Conservation (phyloP, 2,113 vertebrate genomes). For the Danionella cerebrum region DNA sequence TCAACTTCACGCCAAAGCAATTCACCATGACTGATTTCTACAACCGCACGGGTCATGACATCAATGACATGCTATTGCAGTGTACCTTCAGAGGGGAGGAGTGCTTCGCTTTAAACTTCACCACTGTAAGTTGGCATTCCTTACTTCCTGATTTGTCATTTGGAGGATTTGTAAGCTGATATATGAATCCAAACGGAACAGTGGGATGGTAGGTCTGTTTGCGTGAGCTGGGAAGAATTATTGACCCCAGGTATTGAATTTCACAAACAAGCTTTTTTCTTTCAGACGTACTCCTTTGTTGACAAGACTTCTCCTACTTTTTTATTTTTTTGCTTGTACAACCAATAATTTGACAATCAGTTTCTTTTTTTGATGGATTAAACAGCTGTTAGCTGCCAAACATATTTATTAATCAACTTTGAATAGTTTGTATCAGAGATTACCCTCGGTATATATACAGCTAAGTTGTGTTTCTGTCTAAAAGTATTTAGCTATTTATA, state of each 20-base stretch:
- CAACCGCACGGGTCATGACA: conserved; percentile 80
- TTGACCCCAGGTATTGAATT: background rate
- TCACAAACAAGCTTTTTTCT: background rate
- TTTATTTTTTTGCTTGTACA: background rate
- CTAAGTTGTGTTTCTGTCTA: too few species aligned
- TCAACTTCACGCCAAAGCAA: conserved; percentile 75
- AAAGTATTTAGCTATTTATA: too few species aligned
- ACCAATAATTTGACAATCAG: too few species aligned
- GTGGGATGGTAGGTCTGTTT: too few species aligned
- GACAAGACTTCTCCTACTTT: background rate
- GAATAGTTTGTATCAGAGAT: too few species aligned
- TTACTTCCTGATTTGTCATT: background rate
- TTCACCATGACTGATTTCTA: conserved; percentile 89
- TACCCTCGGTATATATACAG: too few species aligned
- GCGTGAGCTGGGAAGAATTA: background rate
- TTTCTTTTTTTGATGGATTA: too few species aligned
- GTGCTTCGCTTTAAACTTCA: conserved; percentile 73
- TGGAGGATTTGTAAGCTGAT: background rate
- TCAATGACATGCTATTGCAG: conserved; percentile 78
- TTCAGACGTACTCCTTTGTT: background rate
- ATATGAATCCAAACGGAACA: too few species aligned
- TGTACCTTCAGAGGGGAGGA: conserved; percentile 75
- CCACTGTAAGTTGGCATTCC: conserved; percentile 56
- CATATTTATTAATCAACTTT: background rate
- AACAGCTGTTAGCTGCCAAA: too few species aligned